phyloP scores from a whole-genome alignment of 1,140 invertebrate species.

The Orius insidiosus region DNA sequence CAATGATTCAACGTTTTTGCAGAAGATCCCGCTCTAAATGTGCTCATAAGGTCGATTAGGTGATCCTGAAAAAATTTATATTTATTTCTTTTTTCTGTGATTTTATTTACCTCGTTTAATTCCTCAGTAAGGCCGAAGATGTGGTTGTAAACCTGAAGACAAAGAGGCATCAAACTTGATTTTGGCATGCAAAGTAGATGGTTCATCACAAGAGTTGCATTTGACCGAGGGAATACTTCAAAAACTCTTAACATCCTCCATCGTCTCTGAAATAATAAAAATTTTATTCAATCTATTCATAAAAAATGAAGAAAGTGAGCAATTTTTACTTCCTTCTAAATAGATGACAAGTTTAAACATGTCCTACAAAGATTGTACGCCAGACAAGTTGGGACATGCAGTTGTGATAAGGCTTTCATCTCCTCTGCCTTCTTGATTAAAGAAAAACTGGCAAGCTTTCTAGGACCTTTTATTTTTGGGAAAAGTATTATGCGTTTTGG shows the following conservation, averaged over 20 bases:
- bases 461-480: too few species aligned
- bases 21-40: constrained; percentile 16
- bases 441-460: too few species aligned
- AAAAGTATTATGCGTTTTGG: too few species aligned
- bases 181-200: constrained; percentile 13
- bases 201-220: constrained; percentile 14
- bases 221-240: constrained; percentile 14
- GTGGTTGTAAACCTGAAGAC: constrained; percentile 16
- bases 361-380: too few species aligned
- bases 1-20: constrained; percentile 14
- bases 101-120: constrained; percentile 11
- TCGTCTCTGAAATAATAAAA: constrained; percentile 9
- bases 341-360: too few species aligned
- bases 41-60: constrained; percentile 14
- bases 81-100: neutral
- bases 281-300: neutral
- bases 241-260: constrained; percentile 15
- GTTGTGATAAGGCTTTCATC: too few species aligned
- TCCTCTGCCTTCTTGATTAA: too few species aligned
- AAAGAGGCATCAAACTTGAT: constrained; percentile 14
- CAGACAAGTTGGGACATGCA: too few species aligned
- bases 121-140: constrained; percentile 13
- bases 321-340: too few species aligned
- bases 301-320: neutral
- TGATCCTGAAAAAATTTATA: constrained; percentile 10